Evolutionary conservation across 2,888 invertebrate species (phyloP), one percentile per base, ranked within the genome.

Genomic region (Brenthis ino): DNA sequence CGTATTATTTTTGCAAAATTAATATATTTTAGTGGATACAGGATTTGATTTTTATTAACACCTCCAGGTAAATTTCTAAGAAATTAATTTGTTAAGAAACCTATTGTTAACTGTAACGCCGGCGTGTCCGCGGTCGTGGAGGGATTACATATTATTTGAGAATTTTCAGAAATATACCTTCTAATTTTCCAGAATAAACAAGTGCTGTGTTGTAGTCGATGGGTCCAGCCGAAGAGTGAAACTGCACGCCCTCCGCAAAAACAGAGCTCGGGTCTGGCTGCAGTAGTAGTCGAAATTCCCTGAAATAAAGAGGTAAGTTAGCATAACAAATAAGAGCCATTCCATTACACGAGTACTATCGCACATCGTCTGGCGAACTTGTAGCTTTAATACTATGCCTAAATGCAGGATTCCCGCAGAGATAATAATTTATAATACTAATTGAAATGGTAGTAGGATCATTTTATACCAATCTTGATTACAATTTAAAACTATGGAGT

Each of bases 111-210:
- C 20, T 20, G 20, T 20, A 20, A 20, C 20, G 20, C 20, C 20
- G 20, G 20, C 20, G 20, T 20, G 20, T 20, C 20, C 20, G 1
- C 1, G 20, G 20, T 20, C 20, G 20, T 20, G 20, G 20, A 20
- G 20, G 20, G 20, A 20, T 20, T 20, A 20, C 1, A 20, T 20
- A 20, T 20, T 20, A 24, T 3, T 54, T 54, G 13, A 5, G 12
- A 3, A 8, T 57, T 57, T 8, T 33, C 14, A 37, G 14, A 8
- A 53, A 12, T 74, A 87, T 87, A 96, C 97, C 97, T 95, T 96
- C 96, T 74, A 97, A 93, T 76, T 94, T 94, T 75, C 98, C 98
- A 57, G 94, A 94, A 87, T 97, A 97, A 77, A 96, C 95, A 77
- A 95, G 95, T 68, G 94, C 94, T 66, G 95, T 94, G 93, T 97